These are phyloP conservation scores for Papilio xuthus DNA, from an alignment of 1,140 invertebrate species.

Conservation along the genomic window DNA sequence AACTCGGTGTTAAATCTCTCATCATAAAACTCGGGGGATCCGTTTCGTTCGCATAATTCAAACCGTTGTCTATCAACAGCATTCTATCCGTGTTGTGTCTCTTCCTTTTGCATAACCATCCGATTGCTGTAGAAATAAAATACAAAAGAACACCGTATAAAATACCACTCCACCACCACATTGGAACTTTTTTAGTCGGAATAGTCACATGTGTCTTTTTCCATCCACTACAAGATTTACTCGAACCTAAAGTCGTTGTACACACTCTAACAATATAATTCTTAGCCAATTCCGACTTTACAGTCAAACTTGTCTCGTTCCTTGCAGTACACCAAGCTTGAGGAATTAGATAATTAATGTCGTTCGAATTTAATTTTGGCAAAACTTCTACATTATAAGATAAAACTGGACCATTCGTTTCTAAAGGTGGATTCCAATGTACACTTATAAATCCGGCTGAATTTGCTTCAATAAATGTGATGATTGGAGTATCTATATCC, in stretches of 20 bases:
- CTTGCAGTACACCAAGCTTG: constrained; percentile 60
- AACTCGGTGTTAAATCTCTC: constrained; percentile 19
- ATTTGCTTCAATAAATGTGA: constrained; percentile 45
- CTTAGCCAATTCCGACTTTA: constrained; percentile 49
- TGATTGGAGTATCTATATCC: constrained; percentile 58
- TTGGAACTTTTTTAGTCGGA: constrained; percentile 25
- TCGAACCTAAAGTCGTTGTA: constrained; percentile 58
- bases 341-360: constrained; percentile 51
- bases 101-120: constrained; percentile 43
- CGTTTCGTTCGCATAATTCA: constrained; percentile 45
- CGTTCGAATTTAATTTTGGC: constrained; percentile 52
- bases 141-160: constrained; percentile 57
- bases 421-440: constrained; percentile 62
- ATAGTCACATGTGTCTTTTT: constrained; percentile 42
- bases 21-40: constrained; percentile 33
- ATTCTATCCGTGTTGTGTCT: constrained; percentile 48
- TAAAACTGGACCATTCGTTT: constrained; percentile 66
- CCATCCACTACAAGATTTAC: constrained; percentile 61
- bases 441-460: constrained; percentile 53
- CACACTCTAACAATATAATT: constrained; percentile 67
- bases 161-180: constrained; percentile 54
- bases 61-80: constrained; percentile 53
- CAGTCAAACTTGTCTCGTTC: constrained; percentile 48
- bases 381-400: constrained; percentile 64
- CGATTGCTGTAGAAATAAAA: constrained; percentile 49